These are phyloP conservation scores for Psittacus erithacus DNA, from an alignment of 2,113 vertebrate genomes.

Conservation along the genomic window DNA sequence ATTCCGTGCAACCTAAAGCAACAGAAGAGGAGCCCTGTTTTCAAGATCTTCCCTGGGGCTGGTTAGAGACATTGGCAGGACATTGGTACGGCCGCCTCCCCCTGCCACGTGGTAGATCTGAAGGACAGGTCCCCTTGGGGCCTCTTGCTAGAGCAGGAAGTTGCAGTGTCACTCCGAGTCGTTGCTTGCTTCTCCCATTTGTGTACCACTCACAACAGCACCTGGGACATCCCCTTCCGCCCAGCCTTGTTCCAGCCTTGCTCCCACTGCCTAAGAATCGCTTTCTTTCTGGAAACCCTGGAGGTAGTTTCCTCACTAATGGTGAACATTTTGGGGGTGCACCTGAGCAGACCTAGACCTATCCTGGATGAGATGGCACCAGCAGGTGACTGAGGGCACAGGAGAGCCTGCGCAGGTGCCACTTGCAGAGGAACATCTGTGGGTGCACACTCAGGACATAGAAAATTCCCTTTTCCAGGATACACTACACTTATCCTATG, in stretches of 20 bases:
- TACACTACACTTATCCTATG: background rate
- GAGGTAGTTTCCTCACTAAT: background rate
- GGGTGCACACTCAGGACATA: background rate
- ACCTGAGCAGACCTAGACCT: background rate
- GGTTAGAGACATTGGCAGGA: background rate
- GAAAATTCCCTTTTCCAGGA: background rate
- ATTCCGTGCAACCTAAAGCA: background rate
- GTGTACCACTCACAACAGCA: background rate
- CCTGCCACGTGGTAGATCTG: background rate
- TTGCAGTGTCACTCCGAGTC: background rate
- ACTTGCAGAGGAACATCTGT: rapidly evolving
- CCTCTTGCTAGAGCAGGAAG: background rate
- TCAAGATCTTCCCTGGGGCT: background rate
- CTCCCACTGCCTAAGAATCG: rapidly evolving
- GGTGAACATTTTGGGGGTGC: background rate
- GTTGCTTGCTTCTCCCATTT: background rate
- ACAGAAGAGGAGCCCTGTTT: background rate
- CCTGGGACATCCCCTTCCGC: background rate
- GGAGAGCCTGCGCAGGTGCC: background rate
- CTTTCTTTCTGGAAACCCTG: background rate
- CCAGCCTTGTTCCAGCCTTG: background rate
- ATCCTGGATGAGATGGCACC: background rate
- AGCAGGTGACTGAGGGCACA: background rate
- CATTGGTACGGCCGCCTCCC: background rate
- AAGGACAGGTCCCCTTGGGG: background rate